Base-by-base conservation (phyloP, 2,888 invertebrate species). In the Calliopum simillimum region DNA sequence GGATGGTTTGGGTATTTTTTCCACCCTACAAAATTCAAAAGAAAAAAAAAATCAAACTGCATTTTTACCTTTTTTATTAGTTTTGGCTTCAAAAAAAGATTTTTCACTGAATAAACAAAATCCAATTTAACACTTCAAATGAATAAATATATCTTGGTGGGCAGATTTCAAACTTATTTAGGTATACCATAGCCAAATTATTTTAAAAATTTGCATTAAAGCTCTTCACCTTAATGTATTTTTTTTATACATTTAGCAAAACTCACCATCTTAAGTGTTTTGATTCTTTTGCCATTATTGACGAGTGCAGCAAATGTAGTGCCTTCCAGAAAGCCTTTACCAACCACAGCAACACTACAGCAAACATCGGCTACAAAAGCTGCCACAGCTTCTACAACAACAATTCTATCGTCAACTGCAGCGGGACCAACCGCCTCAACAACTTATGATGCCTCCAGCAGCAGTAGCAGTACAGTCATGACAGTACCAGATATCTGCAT, bases 401-500 rank as follows among this genome's bases (percentile, higher is more conserved):
- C 70, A 1, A 53, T 68, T 11, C 58, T 69, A 8, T 56, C 72
- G 1, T 68, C 73, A 13, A 71, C 71, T 21, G 66, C 61, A 11
- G 12, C 21, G 13, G 41, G 44, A n/a, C 13, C 43, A 16, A 2
- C 6, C 12, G 23, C 70, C n/a, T 67, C 74, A 11, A 67, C 55
- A 61, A 11, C 68, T 19, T 53, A 59, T 23, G 63, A 71, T 56
- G 73, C 74, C 69, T 43, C 64, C 51, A 59, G 53, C 46, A 76
- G 74, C n/a, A 74, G 71, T 41, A 73, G 66, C 33, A 13, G 68
- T 19, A 70, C 69, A 16, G 76, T 78, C 56, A 77, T 80, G 0
- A 72, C 77, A 4, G 78, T 81, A 41, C 81, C 84, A 3, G 77
- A 80, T 6, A 83, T 85, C 69, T 86, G 86, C 72, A 79, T 81